A percentile compares a stretch with the other conserved stretches of the same genome.
Evolutionary conservation across 2,113 vertebrate species (phyloP).

Genomic region (Chloebia gouldiae): DNA sequence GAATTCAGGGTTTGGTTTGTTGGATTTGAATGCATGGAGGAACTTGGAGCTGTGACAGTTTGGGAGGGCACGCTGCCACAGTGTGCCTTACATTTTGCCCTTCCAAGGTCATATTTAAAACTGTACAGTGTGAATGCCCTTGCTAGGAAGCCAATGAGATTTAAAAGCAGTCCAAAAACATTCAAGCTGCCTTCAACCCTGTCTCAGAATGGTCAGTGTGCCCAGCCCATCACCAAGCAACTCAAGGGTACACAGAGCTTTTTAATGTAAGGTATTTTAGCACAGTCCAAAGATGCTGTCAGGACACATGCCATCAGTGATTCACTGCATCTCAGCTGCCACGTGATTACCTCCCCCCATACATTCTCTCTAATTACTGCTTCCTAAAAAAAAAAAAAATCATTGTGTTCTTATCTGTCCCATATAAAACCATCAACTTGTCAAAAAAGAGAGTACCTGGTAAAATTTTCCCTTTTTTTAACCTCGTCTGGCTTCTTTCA

Average conservation of each 20-base stretch:
- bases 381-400: background rate
- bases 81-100: background rate
- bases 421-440: slow-evolving; percentile 25
- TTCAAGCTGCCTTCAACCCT: background rate
- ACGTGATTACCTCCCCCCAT: background rate
- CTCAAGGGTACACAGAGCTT: background rate
- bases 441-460: slow-evolving; percentile 29
- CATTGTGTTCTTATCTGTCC: background rate
- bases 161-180: background rate
- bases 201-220: background rate
- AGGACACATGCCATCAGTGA: slow-evolving; percentile 1
- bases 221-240: background rate
- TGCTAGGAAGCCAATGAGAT: background rate
- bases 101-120: slow-evolving; percentile 5
- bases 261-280: background rate
- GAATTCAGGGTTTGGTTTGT: background rate
- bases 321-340: slow-evolving; percentile 14
- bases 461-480: slow-evolving; percentile 10
- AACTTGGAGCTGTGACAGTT: background rate
- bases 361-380: background rate
- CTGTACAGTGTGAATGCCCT: background rate
- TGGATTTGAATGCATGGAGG: background rate
- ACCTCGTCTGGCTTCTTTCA: slow-evolving; percentile 47
- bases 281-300: background rate
- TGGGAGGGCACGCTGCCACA: background rate